These are phyloP conservation scores for Thera obeliscata DNA, from an alignment of 2,888 invertebrate species.

Conservation along the genomic window DNA sequence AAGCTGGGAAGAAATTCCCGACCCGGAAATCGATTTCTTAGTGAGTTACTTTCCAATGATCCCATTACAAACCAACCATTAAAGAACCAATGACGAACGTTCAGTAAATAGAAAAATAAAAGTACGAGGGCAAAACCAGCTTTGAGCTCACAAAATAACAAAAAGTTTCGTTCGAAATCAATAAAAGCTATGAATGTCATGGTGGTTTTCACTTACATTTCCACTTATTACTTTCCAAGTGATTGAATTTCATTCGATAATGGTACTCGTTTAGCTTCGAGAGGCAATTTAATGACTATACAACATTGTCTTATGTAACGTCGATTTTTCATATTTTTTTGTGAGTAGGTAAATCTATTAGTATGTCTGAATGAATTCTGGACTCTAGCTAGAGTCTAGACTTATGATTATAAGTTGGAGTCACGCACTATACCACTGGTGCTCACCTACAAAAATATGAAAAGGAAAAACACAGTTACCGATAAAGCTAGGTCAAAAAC, in stretches of 20 bases:
- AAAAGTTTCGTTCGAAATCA: conserved; percentile 25
- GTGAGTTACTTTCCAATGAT: conserved; percentile 7
- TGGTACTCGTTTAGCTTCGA: conserved; percentile 39
- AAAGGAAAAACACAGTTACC: neutral
- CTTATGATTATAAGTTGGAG: too few relatives aligned
- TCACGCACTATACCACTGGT: too few relatives aligned
- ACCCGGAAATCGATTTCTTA: conserved; percentile 10
- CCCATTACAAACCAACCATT: conserved; percentile 3
- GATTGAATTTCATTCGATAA: conserved; percentile 43
- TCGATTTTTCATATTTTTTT: too few relatives aligned
- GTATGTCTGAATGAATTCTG: too few relatives aligned
- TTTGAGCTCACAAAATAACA: conserved; percentile 19
- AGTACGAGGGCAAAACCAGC: conserved; percentile 15
- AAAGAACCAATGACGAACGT: conserved; percentile 4
- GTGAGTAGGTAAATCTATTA: too few relatives aligned
- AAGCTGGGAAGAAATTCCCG: conserved; percentile 3
- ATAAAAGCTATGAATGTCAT: conserved; percentile 20
- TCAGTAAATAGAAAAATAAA: conserved; percentile 4
- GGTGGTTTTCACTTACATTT: conserved; percentile 34
- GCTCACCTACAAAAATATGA: neutral
- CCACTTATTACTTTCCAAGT: conserved; percentile 42
- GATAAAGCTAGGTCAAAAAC: conserved; percentile 19
- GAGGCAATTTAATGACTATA: conserved; percentile 45
- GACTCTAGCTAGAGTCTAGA: too few relatives aligned
- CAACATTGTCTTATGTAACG: conserved; percentile 28